Base-by-base conservation (phyloP, 2,797 vertebrate genomes). In the Anomalospiza imberbis region DNA sequence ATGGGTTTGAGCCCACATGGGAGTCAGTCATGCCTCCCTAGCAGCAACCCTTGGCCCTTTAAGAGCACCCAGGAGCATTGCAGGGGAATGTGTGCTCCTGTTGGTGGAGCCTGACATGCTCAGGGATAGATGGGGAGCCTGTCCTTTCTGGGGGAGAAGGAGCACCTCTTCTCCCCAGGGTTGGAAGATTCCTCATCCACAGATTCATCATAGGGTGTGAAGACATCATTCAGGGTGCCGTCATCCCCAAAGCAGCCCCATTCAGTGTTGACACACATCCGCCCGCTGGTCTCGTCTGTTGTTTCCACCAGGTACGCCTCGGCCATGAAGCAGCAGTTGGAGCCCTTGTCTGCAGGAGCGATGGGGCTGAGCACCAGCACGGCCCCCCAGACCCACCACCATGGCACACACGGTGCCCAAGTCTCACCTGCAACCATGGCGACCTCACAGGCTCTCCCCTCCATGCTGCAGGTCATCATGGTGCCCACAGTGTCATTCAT, bases 311-410 rank as follows among this genome's bases (percentile, higher is more conserved):
- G 96, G 66, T 32, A 82, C 1, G 98, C 98, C 91, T 99, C 98
- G 11, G 98, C 98, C 98, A 99, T 99, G 97, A 99, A 99, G 94
- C 98, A 99, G 3, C 98, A 98, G 28, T 99, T 99, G 88, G 98
- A 98, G 63, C 98, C 98, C 0, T 96, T 97, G 26, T 97, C 99
- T 99, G 77, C 0, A 10, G 60, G 71, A 61, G 18, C 0, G 1
- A 61, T 9, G 22, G 24, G 47, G 18, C 18, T 92, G 40, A 96
- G 71, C 50, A 50, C 34, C 1, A 1, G 24, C 1, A 1, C 1
- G 0, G 3, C 3, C 2, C 28, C 5, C 17, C 44, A 31, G 25
- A 40, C 74, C n/a, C 57, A 17, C 19, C 2, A 0, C 17, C 13
- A 15, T 1, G 19, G 31, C 31, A 62, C 0, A 0, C 0, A 0